Base-by-base conservation (phyloP, 2,113 vertebrate genomes). In the Gobio gobio region DNA sequence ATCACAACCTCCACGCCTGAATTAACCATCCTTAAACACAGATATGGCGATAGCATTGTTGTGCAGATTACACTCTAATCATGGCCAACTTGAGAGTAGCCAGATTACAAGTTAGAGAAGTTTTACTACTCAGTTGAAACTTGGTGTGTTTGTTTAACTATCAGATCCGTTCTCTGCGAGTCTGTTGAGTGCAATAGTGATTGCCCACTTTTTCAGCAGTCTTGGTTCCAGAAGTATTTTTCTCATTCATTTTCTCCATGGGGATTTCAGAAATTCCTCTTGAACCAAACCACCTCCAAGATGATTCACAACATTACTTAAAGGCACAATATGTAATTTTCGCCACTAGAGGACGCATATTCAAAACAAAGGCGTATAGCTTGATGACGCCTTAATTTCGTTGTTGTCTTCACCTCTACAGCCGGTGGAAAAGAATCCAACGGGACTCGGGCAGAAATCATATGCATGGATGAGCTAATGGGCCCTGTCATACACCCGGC, bases 41-140 rank as follows among this genome's bases (percentile, higher is more conserved):
- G 86, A 54, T 47, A 36, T 59, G 12, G 13, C 13, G 58, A 72
- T 83, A 79, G 56, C 77, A 86, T 36, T 86, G 72, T 58, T 33
- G 18, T 10, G 5, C 29, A 78, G 22, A 86, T 76, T 64, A 54
- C 61, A 12, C 29, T 51, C 26, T 26, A 6, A 47, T 10, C 54
- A 20, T 20, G 3, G 14, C 36, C 51, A 40, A 79, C 12, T 68
- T 79, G 16, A 81, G 5, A 81, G 43, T n/a, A 33, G 16, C 40
- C 45, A 51, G 45, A 51, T 81, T 29, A 78, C 76, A 59, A 29
- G 14, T 45, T 18, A 29, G 61, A 78, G 29, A 54, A 75, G n/a
- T 20, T 47, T 80, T 12, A 68, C 45, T 40, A 29, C 45, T 66
- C 10, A 81, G 10, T 24, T 45, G n/a, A 51, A 61, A n/a, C 3